Evolutionary conservation across 1,140 invertebrate species (phyloP), one percentile per base, ranked within the genome.

Genomic region (Drosophila ambigua): DNA sequence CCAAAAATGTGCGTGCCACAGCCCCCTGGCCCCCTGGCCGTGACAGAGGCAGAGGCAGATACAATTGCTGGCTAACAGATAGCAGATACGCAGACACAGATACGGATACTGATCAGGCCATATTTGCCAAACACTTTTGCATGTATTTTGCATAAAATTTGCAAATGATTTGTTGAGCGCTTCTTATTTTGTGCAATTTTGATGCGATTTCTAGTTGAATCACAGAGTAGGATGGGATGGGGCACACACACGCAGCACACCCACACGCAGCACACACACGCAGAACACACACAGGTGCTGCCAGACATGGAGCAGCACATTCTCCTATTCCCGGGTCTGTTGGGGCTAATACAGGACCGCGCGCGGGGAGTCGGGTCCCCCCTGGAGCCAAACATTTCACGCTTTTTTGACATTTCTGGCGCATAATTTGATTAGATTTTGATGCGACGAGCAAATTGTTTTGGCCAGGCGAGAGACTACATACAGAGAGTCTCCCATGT

Each of bases 381-480:
- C 77, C 68, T 58, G 50, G 46, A 76, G 82, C 82, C 60, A 74
- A 77, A 87, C 73, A 85, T 87, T 85, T 87, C 81, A 87, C 82
- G 83, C 75, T 87, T 87, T 87, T 87, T 87, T 85, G 78, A 88
- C 83, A 88, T 88, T 87, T 82, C 83, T 82, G 83, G 65, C 83
- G 83, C 83, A 87, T 87, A 87, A 87, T 87, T 88, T 87, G 82
- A 87, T 87, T 87, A 87, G 83, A 88, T 87, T 87, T 79, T 62
- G 79, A 81, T 75, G 71, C 82, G 64, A 67, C 78, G 66, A 58
- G 55, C 74, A 87, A 85, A 85, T 85, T 85, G 82, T 85, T 85
- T 85, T 77, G 77, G 57, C 75, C 61, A 65, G 67, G 24, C 43
- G 31, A 52, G 49, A n/a, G 8, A 6, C 26, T 6, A 28, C 26